These are phyloP conservation scores for Dunckerocampus dactyliophorus DNA, from an alignment of 2,113 vertebrate species.

Conservation along the genomic window DNA sequence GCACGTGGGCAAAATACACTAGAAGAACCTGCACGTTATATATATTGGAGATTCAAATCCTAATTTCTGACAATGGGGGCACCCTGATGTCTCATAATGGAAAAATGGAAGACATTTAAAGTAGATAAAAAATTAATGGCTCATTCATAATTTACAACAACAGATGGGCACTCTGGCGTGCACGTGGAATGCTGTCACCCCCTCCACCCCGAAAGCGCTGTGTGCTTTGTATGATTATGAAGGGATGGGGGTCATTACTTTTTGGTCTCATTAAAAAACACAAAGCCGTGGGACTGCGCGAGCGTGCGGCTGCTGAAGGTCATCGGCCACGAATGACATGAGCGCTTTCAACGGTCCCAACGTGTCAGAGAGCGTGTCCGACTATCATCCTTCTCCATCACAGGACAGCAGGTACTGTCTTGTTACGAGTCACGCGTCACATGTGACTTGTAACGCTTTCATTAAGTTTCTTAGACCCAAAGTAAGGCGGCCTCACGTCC, in stretches of 20 bases:
- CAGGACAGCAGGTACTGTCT: slow-evolving; percentile 11
- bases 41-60: slow-evolving; percentile 28
- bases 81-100: slow-evolving; percentile 67
- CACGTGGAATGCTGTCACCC: slow-evolving; percentile 42
- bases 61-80: slow-evolving; percentile 48
- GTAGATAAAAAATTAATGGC: slow-evolving; percentile 72
- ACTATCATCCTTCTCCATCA: neutral
- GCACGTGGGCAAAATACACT: slow-evolving; percentile 5
- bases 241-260: slow-evolving; percentile 48
- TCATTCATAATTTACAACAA: slow-evolving; percentile 77
- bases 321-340: slow-evolving; percentile 9
- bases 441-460: no score
- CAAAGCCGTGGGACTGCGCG: slow-evolving; percentile 2
- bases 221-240: slow-evolving; percentile 56
- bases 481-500: no score
- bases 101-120: slow-evolving; percentile 74
- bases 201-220: slow-evolving; percentile 10
- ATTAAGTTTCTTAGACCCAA: no score
- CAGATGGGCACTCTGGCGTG: slow-evolving; percentile 72
- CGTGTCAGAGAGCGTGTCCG: neutral
- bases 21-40: slow-evolving; percentile 20
- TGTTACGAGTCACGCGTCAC: slow-evolving; percentile 18
- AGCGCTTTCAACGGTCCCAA: neutral
- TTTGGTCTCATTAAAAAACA: slow-evolving; percentile 21
- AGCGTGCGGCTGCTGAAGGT: slow-evolving; percentile 20